Evolutionary conservation across 2,113 vertebrate genomes (phyloP).

Genomic region (Callionymus lyra): DNA sequence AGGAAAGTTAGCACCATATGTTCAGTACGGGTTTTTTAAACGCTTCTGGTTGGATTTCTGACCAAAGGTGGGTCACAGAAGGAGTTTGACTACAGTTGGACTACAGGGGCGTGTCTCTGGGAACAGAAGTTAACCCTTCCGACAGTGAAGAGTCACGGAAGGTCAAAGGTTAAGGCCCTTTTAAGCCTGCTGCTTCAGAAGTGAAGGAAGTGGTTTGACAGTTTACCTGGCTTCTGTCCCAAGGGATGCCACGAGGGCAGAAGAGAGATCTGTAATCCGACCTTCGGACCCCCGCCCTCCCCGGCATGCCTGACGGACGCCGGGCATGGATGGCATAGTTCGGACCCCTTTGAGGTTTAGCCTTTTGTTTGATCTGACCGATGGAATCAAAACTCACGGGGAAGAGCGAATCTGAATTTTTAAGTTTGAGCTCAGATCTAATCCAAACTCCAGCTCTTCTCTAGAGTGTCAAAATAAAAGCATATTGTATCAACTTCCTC

Average conservation of each 20-base stretch:
- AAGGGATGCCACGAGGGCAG: slow-evolving; percentile 25
- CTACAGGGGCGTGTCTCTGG: slow-evolving; percentile 4
- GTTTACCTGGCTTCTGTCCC: slow-evolving; percentile 48
- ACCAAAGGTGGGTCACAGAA: slow-evolving; percentile 9
- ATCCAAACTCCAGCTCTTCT: too few relatives aligned
- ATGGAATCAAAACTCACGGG: too few relatives aligned
- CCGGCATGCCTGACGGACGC: slow-evolving; percentile 12
- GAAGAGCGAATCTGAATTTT: too few relatives aligned
- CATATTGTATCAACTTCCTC: too few relatives aligned
- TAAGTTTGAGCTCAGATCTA: too few relatives aligned
- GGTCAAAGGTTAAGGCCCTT: slow-evolving; percentile 21
- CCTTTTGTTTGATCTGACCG: background rate
- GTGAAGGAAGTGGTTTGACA: slow-evolving; percentile 52
- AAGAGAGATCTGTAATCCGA: slow-evolving; percentile 36
- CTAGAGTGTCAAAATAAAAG: too few relatives aligned
- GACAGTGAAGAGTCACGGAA: background rate
- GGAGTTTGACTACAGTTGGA: slow-evolving; percentile 38
- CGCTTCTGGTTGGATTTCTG: background rate
- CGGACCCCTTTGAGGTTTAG: background rate
- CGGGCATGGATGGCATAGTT: slow-evolving; percentile 34
- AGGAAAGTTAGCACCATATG: too few relatives aligned
- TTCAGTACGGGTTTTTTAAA: slow-evolving; percentile 4
- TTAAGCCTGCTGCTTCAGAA: slow-evolving; percentile 17
- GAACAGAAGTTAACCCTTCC: slow-evolving; percentile 3
- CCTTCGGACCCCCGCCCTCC: background rate